Conservation (phyloP, 2,797 vertebrate genomes). For the Rhinoraja longicauda region DNA sequence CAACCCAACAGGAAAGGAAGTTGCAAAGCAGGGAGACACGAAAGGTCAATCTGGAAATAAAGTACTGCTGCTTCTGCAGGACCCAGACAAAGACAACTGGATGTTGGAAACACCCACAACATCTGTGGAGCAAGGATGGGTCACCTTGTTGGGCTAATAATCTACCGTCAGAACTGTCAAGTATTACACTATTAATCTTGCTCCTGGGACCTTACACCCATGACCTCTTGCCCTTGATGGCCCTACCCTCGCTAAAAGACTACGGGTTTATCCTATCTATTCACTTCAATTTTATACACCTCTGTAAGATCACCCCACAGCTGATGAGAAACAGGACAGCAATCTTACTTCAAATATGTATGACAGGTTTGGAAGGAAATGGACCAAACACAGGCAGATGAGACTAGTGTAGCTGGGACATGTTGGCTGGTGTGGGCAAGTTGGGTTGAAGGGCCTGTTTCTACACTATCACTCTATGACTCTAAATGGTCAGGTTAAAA, state of each 20-base stretch:
- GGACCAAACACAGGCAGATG: too few relatives aligned
- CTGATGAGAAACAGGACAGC: background rate
- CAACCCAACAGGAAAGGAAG: background rate
- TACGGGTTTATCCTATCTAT: background rate
- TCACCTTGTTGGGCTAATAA: background rate
- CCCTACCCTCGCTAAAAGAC: background rate
- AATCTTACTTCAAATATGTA: background rate
- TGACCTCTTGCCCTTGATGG: too few relatives aligned
- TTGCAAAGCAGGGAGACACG: background rate
- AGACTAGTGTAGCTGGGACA: too few relatives aligned
- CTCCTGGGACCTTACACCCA: too few relatives aligned
- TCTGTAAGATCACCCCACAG: too few relatives aligned
- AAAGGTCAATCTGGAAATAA: background rate
- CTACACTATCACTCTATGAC: too few relatives aligned
- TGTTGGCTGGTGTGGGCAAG: too few relatives aligned
- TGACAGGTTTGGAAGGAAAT: too few relatives aligned
- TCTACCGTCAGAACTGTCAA: background rate
- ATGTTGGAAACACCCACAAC: background rate
- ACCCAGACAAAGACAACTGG: background rate
- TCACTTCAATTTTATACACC: too few relatives aligned
- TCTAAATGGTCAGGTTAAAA: too few relatives aligned
- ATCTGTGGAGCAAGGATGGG: background rate
- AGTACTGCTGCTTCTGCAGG: background rate
- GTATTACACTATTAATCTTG: background rate
- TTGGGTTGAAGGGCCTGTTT: too few relatives aligned